A percentile compares a stretch with the other conserved stretches of the same genome.
These are phyloP conservation scores for Varroa destructor DNA, from an alignment of 1,140 invertebrate genomes.

Conservation along the genomic window DNA sequence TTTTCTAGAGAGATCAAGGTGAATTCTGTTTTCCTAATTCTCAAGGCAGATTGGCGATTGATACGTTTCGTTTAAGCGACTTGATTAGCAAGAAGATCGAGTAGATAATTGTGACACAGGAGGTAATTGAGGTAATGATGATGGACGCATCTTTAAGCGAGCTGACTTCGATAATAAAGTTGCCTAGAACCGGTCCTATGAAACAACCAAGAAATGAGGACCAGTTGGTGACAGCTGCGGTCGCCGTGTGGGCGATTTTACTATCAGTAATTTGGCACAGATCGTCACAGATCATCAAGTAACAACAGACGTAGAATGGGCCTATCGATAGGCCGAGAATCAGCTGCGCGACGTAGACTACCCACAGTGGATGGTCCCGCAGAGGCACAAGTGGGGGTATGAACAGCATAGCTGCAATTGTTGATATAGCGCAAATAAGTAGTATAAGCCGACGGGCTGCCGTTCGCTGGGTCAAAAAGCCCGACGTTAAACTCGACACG, in stretches of 20 bases:
- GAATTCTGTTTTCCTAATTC: no score
- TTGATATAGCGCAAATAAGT: not conserved
- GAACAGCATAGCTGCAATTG: not conserved
- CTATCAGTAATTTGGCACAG: conserved; percentile 15
- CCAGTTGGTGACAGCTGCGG: conserved; percentile 22
- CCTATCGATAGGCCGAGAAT: conserved; percentile 20
- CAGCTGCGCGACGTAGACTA: conserved; percentile 1
- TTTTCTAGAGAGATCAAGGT: no score
- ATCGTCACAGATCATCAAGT: conserved; percentile 4
- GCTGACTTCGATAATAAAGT: conserved; percentile 10
- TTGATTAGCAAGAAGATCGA: not conserved
- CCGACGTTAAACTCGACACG: conserved; percentile 9
- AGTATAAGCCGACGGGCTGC: not conserved
- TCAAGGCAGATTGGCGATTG: not conserved
- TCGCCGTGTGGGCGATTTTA: conserved; percentile 16
- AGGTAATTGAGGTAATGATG: not conserved
- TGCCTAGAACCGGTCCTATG: conserved; percentile 17
- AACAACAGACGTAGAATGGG: conserved; percentile 13
- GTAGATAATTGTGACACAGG: conserved; percentile 2
- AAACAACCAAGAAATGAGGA: conserved; percentile 18
- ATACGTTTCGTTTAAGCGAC: not conserved
- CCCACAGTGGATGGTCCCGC: conserved; percentile 6
- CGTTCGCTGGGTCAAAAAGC: not conserved
- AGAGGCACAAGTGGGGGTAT: not conserved
- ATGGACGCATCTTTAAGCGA: not conserved